Conservation (phyloP, 2,113 vertebrate species). For the Tachysurus fulvidraco region DNA sequence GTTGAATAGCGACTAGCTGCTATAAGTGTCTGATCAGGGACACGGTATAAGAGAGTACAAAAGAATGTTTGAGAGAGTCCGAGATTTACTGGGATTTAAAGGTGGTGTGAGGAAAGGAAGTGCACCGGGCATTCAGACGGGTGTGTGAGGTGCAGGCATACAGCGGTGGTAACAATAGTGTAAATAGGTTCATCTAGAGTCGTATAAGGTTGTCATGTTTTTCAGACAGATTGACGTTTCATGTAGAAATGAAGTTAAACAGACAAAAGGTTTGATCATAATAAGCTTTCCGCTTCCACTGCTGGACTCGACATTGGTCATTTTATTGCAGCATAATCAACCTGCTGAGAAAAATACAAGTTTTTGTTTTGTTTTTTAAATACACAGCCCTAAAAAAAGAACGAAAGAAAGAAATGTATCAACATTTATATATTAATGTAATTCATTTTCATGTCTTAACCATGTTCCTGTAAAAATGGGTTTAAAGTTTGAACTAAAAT, state of each 20-base stretch:
- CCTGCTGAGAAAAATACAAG: slow-evolving; percentile 3
- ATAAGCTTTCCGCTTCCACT: neutral
- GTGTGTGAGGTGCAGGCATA: neutral
- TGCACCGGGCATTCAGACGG: neutral
- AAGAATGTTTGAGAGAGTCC: slow-evolving; percentile 28
- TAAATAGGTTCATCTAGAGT: slow-evolving; percentile 22
- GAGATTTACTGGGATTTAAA: neutral
- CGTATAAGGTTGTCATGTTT: neutral
- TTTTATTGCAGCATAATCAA: slow-evolving; percentile 23
- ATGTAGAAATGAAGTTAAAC: neutral
- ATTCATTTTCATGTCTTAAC: neutral
- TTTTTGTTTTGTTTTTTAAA: neutral
- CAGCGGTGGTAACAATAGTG: neutral
- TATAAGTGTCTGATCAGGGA: neutral
- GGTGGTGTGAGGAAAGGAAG: neutral
- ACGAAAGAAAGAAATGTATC: too few relatives aligned
- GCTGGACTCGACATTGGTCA: neutral
- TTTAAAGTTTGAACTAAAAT: slow-evolving; percentile 68
- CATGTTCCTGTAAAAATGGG: slow-evolving; percentile 2
- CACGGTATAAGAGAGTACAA: neutral
- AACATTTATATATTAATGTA: neutral
- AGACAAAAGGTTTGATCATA: neutral
- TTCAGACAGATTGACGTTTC: neutral
- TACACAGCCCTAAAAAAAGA: neutral
- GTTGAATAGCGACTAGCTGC: neutral